Base-by-base conservation (phyloP, 1,140 invertebrate species). In the Drosophila serrata region DNA sequence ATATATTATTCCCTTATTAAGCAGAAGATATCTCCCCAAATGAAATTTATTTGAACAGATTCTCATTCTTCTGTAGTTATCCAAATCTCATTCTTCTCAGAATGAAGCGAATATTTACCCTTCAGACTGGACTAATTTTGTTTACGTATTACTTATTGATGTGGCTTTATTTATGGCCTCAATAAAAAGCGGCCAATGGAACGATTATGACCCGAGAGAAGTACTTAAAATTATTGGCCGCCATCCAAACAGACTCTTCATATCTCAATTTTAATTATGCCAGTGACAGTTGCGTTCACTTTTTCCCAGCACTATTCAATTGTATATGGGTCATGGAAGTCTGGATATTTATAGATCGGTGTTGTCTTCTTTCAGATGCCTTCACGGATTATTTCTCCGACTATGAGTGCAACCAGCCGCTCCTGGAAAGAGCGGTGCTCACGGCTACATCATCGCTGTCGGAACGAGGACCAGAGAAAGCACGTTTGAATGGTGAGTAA, bases 401-500 rank as follows among this genome's bases (percentile, higher is more conserved):
- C 64, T 93, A 93, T 93, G 96, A 97, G 93, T 98, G 97, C 92
- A 97, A 96, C 91, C 94, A 95, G 72, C 95, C 97, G n/a, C 93
- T 98, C 39, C 93, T 97, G 80, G 95, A 96, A 3, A 94, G 93
- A 84, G 95, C 97, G 75, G 94, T 94, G 57, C 85, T 98, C 35
- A 95, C 94, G 87, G 97, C 97, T 31, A 97, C 97, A 40, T 97
- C 97, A 6, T 96, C 95, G 68, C 93, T 97, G 58, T 94, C 94
- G 24, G 96, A 96, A 68, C 94, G 97, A 92, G 97, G 96, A 62
- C 95, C 97, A 29, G 94, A 96, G 35, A 97, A 97, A 94, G 97
- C 97, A 5, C 94, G 94, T 82, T 93, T 98, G 48, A 95, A 97
- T 94, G 96, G 97, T 98, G 95, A 95, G 95, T 92, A 67, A 43